Percentiles rank a stretch among this genome's conserved stretches.
These are phyloP conservation scores for Geodia barretti DNA, from an alignment of 37 sponge, comb jelly and placozoan species.

Conservation along the genomic window DNA sequence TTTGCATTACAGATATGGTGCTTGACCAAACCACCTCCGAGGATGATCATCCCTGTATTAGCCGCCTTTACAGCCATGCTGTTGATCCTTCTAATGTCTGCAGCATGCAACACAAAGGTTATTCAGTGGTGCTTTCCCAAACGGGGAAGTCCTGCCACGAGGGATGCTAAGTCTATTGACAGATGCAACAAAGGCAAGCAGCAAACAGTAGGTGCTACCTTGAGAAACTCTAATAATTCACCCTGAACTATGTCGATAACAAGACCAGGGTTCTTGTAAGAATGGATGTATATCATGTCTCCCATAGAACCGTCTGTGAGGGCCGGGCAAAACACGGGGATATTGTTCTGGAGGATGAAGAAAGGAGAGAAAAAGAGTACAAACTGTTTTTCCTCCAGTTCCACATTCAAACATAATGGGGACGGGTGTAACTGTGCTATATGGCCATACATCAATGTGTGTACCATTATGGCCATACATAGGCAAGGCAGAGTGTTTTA, in stretches of 20 bases:
- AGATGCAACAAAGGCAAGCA: background rate
- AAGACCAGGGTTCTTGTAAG: slow-evolving; percentile 91
- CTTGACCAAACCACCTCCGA: slow-evolving; percentile 96
- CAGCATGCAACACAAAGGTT: background rate
- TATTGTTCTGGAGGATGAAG: slow-evolving; percentile 84
- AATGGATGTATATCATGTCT: slow-evolving; percentile 95
- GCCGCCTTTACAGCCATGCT: slow-evolving; percentile 76
- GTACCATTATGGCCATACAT: no score
- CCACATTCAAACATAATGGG: background rate
- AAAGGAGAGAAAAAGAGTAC: no score
- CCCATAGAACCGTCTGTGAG: slow-evolving; percentile 97
- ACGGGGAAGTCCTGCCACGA: no score
- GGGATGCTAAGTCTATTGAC: no score
- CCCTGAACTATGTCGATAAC: slow-evolving; percentile 93
- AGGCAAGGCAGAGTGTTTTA: no score
- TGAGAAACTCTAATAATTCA: background rate
- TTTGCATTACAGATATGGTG: slow-evolving; percentile 99
- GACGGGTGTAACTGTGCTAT: background rate
- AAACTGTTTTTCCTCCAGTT: no score
- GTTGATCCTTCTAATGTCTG: slow-evolving; percentile 90
- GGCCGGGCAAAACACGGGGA: slow-evolving; percentile 98
- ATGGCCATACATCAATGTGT: background rate
- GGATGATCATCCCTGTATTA: slow-evolving; percentile 95
- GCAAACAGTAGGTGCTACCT: background rate
- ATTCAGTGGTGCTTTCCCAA: no score